phyloP scores from a whole-genome alignment of 2,888 invertebrate genomes.

The Latrodectus hesperus region DNA sequence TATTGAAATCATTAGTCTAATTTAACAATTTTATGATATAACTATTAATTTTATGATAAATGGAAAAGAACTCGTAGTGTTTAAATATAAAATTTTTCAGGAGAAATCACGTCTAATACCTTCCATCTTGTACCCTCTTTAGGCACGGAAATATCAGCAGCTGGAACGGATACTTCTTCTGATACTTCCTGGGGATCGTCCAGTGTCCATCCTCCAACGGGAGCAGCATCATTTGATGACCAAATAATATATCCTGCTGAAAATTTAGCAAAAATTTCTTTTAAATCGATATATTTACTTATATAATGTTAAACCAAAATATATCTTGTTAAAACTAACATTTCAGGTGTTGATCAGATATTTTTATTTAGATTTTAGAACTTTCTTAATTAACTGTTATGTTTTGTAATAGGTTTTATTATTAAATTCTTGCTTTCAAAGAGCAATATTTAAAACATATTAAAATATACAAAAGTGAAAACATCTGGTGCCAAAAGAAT shows the following conservation, averaged over 20 bases:
- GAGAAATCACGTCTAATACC: neutral
- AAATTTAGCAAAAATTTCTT: neutral
- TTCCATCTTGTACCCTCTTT: conserved; percentile 55
- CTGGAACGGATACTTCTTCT: neutral
- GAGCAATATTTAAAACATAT: no score
- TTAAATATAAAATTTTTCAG: neutral
- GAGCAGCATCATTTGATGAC: conserved; percentile 29
- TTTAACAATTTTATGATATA: no score
- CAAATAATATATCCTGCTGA: conserved; percentile 39
- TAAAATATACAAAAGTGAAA: no score
- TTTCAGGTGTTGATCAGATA: neutral
- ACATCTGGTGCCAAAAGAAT: no score
- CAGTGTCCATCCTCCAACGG: conserved; percentile 23
- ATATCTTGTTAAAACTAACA: neutral
- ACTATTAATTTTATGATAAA: no score
- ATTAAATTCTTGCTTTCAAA: no score
- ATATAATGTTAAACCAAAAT: neutral
- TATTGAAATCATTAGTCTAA: no score
- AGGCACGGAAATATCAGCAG: conserved; percentile 13
- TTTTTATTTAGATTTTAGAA: neutral
- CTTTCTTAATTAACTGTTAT: no score
- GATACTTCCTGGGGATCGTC: neutral
- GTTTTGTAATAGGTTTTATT: no score
- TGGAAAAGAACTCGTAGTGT: no score
- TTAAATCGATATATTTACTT: neutral